Conservation (phyloP, 2,888 invertebrate genomes). For the Meiosimyza platycephala region DNA sequence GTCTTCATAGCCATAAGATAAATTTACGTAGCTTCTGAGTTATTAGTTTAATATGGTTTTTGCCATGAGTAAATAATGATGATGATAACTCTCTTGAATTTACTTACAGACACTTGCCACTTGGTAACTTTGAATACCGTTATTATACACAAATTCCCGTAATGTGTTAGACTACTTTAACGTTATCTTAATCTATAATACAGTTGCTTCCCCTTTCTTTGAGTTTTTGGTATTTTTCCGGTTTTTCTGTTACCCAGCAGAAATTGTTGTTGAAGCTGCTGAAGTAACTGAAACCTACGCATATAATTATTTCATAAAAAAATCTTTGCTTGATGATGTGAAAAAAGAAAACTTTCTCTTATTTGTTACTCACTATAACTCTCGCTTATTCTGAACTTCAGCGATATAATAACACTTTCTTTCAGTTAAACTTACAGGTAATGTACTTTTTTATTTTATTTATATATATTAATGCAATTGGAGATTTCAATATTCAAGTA, state of each 20-base stretch:
- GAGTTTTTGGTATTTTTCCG: no score
- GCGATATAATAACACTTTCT: not conserved
- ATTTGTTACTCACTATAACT: constrained; percentile 1
- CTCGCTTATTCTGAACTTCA: constrained; percentile 11
- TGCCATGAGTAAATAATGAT: no score
- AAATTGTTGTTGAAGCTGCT: not conserved
- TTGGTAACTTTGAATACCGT: no score
- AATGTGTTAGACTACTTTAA: no score
- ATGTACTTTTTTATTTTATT: not conserved
- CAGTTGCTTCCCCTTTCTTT: no score
- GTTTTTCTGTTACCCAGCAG: not conserved
- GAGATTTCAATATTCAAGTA: constrained; percentile 8
- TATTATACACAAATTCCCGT: no score
- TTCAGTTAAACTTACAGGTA: not conserved
- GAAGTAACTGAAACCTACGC: constrained; percentile 21
- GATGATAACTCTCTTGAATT: no score
- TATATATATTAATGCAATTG: not conserved
- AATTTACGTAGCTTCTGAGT: no score
- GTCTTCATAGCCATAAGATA: no score
- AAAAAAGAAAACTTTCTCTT: constrained; percentile 21
- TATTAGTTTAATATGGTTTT: no score
- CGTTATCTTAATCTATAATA: no score
- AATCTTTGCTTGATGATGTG: constrained; percentile 7
- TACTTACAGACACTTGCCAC: no score
- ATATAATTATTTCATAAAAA: not conserved